Evolutionary conservation across 2,888 invertebrate species (phyloP).

Genomic region (Pandemis cinnamomeana): DNA sequence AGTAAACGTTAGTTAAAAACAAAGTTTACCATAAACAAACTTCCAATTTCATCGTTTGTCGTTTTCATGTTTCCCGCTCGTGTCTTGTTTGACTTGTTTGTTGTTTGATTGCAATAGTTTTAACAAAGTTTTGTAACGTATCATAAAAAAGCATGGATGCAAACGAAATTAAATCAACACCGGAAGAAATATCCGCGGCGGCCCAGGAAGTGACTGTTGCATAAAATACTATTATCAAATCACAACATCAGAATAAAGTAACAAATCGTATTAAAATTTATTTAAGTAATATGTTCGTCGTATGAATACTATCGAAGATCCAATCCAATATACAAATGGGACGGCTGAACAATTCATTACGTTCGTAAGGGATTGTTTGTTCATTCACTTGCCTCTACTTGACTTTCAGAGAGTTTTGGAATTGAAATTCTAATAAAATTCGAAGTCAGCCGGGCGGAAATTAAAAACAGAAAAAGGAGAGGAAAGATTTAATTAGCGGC

Average conservation of each 20-base stretch:
- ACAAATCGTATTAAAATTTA: neutral
- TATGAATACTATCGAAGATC: constrained; percentile 21
- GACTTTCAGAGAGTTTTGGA: constrained; percentile 45
- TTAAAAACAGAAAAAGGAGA: constrained; percentile 55
- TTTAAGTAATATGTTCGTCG: neutral
- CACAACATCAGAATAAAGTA: neutral
- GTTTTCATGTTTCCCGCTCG: no score
- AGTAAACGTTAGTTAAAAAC: no score
- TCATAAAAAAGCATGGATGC: no score
- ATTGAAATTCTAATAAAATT: constrained; percentile 63
- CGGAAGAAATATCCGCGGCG: no score
- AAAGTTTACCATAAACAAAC: no score
- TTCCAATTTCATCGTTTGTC: no score
- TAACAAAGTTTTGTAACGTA: no score
- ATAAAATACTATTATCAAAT: neutral
- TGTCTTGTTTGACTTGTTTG: no score
- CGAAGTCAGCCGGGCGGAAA: constrained; percentile 51
- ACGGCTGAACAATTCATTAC: constrained; percentile 49
- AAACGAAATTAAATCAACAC: no score
- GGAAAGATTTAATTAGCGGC: constrained; percentile 59
- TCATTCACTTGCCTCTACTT: constrained; percentile 46
- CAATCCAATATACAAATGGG: constrained; percentile 37
- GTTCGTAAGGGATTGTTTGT: constrained; percentile 50
- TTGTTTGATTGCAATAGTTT: no score
- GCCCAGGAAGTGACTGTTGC: no score